Evolutionary conservation across 2,888 invertebrate genomes (phyloP), one percentile per base, ranked within the genome.

Genomic region (Sabatieria punctata): DNA sequence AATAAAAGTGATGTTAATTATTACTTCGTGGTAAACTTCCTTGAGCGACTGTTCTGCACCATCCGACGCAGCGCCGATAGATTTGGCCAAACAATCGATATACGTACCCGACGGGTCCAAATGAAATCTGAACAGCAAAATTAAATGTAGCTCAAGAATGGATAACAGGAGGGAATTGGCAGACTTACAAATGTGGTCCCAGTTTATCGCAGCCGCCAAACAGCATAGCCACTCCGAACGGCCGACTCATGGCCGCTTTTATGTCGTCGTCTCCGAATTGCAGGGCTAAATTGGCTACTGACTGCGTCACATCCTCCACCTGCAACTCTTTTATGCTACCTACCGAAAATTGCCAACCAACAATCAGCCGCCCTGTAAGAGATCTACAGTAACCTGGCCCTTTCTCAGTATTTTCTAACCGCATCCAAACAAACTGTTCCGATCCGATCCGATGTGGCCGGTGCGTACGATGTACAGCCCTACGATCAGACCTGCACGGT

Each of bases 31-130:
- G 63, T 77, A 80, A 47, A 75, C 72, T 64, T 80, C 80, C 62
- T 79, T 77, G 40, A 80, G 70, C 61, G 88, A 86, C 68, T 97
- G 95, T 67, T 97, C 95, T 41, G 97, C 97, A 0, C 95, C 97
- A 71, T 99, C 97, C 56, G 89, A 89, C 30, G 95, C 97, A 0
- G 97, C 95, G 1, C 97, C 97, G 57, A 99, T 99, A 2, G 97
- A 93, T 71, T 97, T 99, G 27, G 97, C 97, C 60, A 89, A 84
- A 69, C 88, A 97, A 65, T 88, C 83, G 50, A 95, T 88, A 69
- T 88, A 97, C 0, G 97, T 99, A 25, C 93, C 93, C 36, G 91
- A 93, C 6, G 95, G 97, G 68, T 99, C 97, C 85, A 99, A 88
- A 67, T 97, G 95, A 74, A 80, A 74, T 47, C 60, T 61, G 41